Conservation (phyloP, 2,113 vertebrate genomes). For the Atlantisia rogersi region DNA sequence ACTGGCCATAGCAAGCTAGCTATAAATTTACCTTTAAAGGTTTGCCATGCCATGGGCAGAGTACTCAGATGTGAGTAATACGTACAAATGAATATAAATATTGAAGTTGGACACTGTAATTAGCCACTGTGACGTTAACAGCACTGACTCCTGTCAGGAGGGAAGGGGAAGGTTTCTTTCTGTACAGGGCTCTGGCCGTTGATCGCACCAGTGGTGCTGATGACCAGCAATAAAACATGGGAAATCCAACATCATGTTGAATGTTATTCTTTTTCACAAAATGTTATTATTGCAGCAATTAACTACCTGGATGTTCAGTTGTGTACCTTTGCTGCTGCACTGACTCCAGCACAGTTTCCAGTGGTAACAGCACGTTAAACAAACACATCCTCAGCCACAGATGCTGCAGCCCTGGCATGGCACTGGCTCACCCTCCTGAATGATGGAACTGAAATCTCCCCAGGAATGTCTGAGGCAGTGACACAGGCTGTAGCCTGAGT, state of each 20-base stretch:
- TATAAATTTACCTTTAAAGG: neutral
- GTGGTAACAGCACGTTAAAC: neutral
- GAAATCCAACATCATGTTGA: slow-evolving; percentile 1
- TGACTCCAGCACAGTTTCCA: neutral
- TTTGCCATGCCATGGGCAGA: neutral
- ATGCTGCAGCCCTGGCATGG: neutral
- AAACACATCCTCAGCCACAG: neutral
- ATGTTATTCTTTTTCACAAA: neutral
- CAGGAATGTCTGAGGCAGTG: neutral
- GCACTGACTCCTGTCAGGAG: rapidly evolving
- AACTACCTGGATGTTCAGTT: neutral
- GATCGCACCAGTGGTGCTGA: neutral
- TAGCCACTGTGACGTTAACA: neutral
- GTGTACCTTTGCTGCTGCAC: neutral
- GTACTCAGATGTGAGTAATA: neutral
- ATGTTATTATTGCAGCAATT: slow-evolving; percentile 16
- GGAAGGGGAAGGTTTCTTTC: neutral
- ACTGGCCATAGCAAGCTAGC: neutral
- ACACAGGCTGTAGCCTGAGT: neutral
- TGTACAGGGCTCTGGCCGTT: neutral
- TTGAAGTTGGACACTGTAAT: neutral
- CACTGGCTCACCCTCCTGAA: neutral
- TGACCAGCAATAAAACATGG: neutral
- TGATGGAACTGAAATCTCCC: neutral
- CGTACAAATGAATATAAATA: neutral